These are phyloP conservation scores for zebrafish (Danio rerio) DNA, from an alignment of 2,113 vertebrate species.

Conservation along the genomic window DNA sequence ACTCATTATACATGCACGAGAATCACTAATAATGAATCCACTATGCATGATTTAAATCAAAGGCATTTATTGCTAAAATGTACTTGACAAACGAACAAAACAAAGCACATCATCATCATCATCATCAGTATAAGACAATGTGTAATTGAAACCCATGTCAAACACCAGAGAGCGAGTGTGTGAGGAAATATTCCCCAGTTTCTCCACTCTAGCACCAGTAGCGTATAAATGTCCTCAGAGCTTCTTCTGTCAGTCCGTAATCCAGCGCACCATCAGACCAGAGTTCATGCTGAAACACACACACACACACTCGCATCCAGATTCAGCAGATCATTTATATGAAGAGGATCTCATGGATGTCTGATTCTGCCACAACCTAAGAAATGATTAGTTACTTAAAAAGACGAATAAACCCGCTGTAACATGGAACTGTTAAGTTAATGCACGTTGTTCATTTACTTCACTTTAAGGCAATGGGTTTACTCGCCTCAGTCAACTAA, in stretches of 20 bases:
- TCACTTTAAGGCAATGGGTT: no score
- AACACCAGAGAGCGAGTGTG: conserved; percentile 69
- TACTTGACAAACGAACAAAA: conserved; percentile 79
- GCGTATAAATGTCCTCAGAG: conserved; percentile 78
- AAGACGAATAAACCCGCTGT: no score
- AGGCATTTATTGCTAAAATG: conserved; percentile 86
- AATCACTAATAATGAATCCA: not conserved
- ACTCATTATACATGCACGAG: no score
- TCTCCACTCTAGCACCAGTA: conserved; percentile 74
- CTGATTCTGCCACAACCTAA: not conserved
- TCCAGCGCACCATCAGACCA: not conserved
- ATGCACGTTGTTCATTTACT: no score
- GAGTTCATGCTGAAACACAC: conserved; percentile 8
- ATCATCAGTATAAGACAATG: conserved; percentile 82
- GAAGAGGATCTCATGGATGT: no score
- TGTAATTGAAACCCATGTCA: conserved; percentile 79
- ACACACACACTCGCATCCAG: not conserved
- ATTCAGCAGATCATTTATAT: no score
- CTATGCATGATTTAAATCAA: conserved; percentile 68
- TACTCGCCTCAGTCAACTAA: no score
- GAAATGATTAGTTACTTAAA: no score
- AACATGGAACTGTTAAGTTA: no score
- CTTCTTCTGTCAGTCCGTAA: not conserved
- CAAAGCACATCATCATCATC: conserved; percentile 80
- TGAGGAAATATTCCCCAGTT: conserved; percentile 53